A percentile compares a stretch with the other conserved stretches of the same genome.
Evolutionary conservation across 2,113 vertebrate species (phyloP).

Genomic region (Nesoenas mayeri): DNA sequence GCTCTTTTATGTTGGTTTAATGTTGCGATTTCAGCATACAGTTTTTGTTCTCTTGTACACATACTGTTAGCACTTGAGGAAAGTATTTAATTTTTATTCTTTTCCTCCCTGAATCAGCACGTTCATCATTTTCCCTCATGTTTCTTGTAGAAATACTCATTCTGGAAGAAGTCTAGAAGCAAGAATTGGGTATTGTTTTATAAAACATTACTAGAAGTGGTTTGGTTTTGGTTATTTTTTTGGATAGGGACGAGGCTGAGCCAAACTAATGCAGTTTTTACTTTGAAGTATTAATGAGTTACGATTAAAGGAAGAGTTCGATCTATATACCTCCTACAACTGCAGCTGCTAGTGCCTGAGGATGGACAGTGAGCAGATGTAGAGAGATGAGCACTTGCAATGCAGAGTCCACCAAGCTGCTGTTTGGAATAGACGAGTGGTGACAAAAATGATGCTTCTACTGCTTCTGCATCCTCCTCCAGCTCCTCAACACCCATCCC

Average conservation of each 20-base stretch:
- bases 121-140: background rate
- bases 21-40: background rate
- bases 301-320: background rate
- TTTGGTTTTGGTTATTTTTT: background rate
- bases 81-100: background rate
- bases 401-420: background rate
- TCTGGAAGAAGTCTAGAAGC: background rate
- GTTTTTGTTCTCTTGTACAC: background rate
- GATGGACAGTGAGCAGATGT: background rate
- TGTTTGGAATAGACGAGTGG: background rate
- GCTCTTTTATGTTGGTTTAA: background rate
- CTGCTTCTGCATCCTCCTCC: background rate
- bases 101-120: background rate
- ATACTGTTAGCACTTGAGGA: background rate
- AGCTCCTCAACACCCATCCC: background rate
- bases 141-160: background rate
- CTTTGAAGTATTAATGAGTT: background rate
- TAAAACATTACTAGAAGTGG: background rate
- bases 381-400: background rate
- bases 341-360: background rate
- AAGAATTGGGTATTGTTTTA: background rate
- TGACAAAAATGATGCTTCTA: background rate
- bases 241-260: background rate
- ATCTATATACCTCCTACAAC: background rate
- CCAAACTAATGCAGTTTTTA: background rate